Base-by-base conservation (phyloP, 2,113 vertebrate genomes). In the Oreochromis niloticus region DNA sequence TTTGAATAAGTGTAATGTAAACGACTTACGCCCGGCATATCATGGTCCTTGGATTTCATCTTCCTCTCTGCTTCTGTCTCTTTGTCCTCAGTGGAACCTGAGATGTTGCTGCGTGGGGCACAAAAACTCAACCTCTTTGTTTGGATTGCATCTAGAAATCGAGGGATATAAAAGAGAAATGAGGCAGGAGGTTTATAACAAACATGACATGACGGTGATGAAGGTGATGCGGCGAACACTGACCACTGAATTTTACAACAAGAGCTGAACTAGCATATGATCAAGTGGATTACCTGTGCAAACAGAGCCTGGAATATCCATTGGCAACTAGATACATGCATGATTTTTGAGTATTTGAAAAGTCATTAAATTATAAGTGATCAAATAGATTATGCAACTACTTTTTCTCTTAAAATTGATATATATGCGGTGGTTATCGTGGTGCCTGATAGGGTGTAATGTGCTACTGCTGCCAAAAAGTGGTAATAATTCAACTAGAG, bases 91-190 rank as follows among this genome's bases (percentile, higher is more conserved):
- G 59, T 48, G 43, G 87, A 88, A 48, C 34, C 41, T 22, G 87
- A 68, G 75, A 55, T 22, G 71, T 12, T 83, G 85, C 88, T 63
- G 34, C 17, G 84, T 2, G 86, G 85, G 16, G 68, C 84, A 2
- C 86, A 83, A 12, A 93, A 63, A 84, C 95, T 95, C 87, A 81
- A 85, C 83, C 95, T 93, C 89, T 93, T 95, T 2, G 89, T 88
- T 84, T 79, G 89, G 80, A 93, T 92, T 24, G 87, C 92, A 30
- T 94, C 95, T 96, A 55, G 1, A 84, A 61, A 55, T 22, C 39
- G 32, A 87, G 50, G 46, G 30, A 87, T 13, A 75, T 57, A 46
- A 34, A 41, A 34, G 32, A 83, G 52, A 13, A 57, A 54, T 24
- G 22, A 89, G 12, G 34, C 63, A 81, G 6, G 32, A 13, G 10